Percentiles rank a stretch among this genome's conserved stretches.
Conservation (phyloP, 2,888 invertebrate species). For the Apamea monoglypha region DNA sequence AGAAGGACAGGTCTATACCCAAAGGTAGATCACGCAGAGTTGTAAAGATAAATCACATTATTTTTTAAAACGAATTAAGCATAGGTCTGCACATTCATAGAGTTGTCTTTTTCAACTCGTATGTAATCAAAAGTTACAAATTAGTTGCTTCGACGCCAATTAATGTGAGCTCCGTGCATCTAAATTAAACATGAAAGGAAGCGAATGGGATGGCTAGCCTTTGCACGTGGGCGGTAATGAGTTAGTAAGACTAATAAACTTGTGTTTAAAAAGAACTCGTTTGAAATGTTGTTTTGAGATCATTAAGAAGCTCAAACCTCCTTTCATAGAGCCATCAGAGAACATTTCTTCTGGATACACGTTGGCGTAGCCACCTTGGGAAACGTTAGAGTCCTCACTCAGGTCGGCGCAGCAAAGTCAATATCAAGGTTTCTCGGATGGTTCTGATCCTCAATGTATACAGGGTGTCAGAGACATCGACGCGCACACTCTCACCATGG, state of each 20-base stretch:
- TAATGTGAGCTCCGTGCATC: background rate
- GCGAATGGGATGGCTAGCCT: background rate
- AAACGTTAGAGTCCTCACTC: background rate
- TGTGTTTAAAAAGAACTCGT: background rate
- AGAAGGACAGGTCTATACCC: background rate
- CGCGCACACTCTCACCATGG: no score
- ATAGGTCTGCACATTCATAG: background rate
- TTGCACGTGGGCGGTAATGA: constrained; percentile 16
- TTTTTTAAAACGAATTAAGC: background rate
- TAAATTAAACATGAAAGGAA: constrained; percentile 21
- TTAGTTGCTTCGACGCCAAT: constrained; percentile 27
- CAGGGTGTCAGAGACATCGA: no score
- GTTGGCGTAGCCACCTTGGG: background rate
- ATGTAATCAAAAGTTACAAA: constrained; percentile 42
- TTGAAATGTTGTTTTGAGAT: background rate
- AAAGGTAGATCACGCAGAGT: background rate
- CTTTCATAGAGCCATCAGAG: background rate
- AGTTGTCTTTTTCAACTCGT: constrained; percentile 8
- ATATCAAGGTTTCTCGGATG: background rate
- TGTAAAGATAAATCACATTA: background rate
- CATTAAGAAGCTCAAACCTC: background rate
- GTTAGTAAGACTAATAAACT: background rate
- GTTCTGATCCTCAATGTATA: background rate
- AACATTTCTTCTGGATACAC: background rate
- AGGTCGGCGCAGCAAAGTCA: background rate